Base-by-base conservation (phyloP, 64 coral and sea anemone genomes). In the Catalaphyllia jardinei region DNA sequence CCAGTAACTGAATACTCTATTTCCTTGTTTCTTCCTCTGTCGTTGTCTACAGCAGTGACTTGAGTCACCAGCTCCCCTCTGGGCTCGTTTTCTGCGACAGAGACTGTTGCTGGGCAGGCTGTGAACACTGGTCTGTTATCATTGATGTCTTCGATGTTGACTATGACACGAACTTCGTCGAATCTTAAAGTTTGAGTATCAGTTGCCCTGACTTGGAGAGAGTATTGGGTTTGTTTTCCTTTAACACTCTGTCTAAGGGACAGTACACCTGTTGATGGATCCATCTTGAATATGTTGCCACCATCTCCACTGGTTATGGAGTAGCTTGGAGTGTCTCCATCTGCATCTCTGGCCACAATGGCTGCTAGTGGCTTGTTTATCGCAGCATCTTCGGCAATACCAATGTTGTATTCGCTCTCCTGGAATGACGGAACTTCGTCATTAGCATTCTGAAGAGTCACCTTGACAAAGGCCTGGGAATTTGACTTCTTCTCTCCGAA, bases 341-440 rank as follows among this genome's bases (percentile, higher is more conserved):
- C 95, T 4, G 75, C 69, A 35, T 96, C 95, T 8, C 64, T 72
- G 9, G 95, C 95, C 10, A 51, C 50, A 19, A 93, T 61, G 67
- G 88, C 83, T n/a, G 95, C 91, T 10, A 96, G 67, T 17, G 95
- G 69, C 49, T 69, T 88, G 52, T 80, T 76, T 18, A 62, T 49
- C 20, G 55, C 25, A 2, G 95, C 95, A 71, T 93, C 82, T 57
- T 87, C 89, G 1, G 83, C 88, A 28, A 96, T 83, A 33, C 35
- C 51, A 31, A 96, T 83, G 3, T 87, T 75, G 22, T 76, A 90
- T 1, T 71, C 31, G 24, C 77, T 54, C 25, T 83, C 13, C 8
- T 51, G 24, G 55, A 96, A 96, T 7, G 14, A 30, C 0, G 95
- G 95, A 7, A 19, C 18, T 42, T 96, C 89, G 71, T 96, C 95